Percentiles rank a stretch among this genome's conserved stretches.
These are phyloP conservation scores for Orthonevra nobilis DNA, from an alignment of 2,888 invertebrate genomes.

Conservation along the genomic window DNA sequence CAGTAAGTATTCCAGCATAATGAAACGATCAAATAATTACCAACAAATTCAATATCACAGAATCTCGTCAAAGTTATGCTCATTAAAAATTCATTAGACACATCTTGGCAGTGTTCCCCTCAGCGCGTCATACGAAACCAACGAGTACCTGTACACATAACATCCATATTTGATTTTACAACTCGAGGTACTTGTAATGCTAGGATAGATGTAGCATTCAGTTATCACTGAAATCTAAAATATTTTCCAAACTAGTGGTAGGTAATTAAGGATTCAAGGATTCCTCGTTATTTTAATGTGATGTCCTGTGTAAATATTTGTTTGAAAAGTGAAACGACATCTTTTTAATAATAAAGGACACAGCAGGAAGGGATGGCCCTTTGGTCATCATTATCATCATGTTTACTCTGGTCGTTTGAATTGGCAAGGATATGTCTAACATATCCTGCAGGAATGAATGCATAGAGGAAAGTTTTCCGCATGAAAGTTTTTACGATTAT, in stretches of 20 bases:
- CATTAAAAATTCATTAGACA: slow-evolving; percentile 64
- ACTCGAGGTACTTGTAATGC: neutral
- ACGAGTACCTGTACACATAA: slow-evolving; percentile 2
- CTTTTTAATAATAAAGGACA: slow-evolving; percentile 48
- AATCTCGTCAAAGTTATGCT: slow-evolving; percentile 47
- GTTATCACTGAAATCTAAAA: slow-evolving; percentile 11
- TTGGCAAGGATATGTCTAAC: slow-evolving; percentile 52
- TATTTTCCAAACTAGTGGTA: neutral
- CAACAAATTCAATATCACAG: slow-evolving; percentile 59
- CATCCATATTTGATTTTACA: slow-evolving; percentile 41
- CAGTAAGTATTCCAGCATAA: slow-evolving; percentile 52
- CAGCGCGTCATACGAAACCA: neutral
- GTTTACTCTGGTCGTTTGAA: slow-evolving; percentile 53
- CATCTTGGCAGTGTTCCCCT: slow-evolving; percentile 25
- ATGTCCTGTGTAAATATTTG: slow-evolving; percentile 52
- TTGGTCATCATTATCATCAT: slow-evolving; percentile 43
- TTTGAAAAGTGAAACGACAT: slow-evolving; percentile 16
- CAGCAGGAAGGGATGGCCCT: slow-evolving; percentile 3
- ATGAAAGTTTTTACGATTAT: slow-evolving; percentile 54
- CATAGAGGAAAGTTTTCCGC: slow-evolving; percentile 29
- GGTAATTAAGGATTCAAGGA: slow-evolving; percentile 59
- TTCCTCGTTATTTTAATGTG: slow-evolving; percentile 50
- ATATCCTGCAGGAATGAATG: slow-evolving; percentile 28
- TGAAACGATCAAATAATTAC: slow-evolving; percentile 69
- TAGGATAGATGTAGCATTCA: neutral